A percentile compares a stretch with the other conserved stretches of the same genome.
These are phyloP conservation scores for Orgyia antiqua DNA, from an alignment of 2,888 invertebrate genomes.

Conservation along the genomic window DNA sequence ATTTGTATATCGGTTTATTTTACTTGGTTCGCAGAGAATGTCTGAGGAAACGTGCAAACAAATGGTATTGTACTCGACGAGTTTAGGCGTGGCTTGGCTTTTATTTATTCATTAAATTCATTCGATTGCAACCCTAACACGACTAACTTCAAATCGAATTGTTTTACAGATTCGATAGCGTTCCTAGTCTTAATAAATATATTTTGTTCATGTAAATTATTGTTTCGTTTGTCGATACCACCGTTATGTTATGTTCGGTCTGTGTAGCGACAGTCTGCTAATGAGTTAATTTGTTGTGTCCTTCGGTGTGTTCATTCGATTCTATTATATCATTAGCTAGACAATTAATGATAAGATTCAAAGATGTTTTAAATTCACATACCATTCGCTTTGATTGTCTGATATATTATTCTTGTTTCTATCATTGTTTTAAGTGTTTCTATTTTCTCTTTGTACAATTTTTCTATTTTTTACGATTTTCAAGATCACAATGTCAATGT, in stretches of 20 bases:
- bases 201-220: slow-evolving; percentile 37
- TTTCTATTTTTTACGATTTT: slow-evolving; percentile 30
- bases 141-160: slow-evolving; percentile 66
- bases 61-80: slow-evolving; percentile 81
- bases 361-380: slow-evolving; percentile 42
- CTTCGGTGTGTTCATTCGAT: slow-evolving; percentile 63
- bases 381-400: slow-evolving; percentile 71
- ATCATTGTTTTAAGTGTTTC: slow-evolving; percentile 41
- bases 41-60: slow-evolving; percentile 90
- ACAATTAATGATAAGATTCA: slow-evolving; percentile 20
- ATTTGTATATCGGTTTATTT: slow-evolving; percentile 59
- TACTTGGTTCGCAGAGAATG: slow-evolving; percentile 88
- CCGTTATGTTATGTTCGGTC: slow-evolving; percentile 67
- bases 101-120: slow-evolving; percentile 66
- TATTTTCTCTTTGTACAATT: slow-evolving; percentile 36
- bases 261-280: slow-evolving; percentile 64
- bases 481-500: slow-evolving; percentile 24
- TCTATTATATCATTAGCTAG: slow-evolving; percentile 30
- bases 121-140: slow-evolving; percentile 69
- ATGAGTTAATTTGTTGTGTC: slow-evolving; percentile 56
- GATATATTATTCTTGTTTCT: slow-evolving; percentile 42
- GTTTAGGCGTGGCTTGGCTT: slow-evolving; percentile 76
- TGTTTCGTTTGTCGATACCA: slow-evolving; percentile 43
- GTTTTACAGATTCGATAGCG: slow-evolving; percentile 48
- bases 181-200: slow-evolving; percentile 33